These are phyloP conservation scores for Channa argus DNA, from an alignment of 2,113 vertebrate species.

Conservation along the genomic window DNA sequence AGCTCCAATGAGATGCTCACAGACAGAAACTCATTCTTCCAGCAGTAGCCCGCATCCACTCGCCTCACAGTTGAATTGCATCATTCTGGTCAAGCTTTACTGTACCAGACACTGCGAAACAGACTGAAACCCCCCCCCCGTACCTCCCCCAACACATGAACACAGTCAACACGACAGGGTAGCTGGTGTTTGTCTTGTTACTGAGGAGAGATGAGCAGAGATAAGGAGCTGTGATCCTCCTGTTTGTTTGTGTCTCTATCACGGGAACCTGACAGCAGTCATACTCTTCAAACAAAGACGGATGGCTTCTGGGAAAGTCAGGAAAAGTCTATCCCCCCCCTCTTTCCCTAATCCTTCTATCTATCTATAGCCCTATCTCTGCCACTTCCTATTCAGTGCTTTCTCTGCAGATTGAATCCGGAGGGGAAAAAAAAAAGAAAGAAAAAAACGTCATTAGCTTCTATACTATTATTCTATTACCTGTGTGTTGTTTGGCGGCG, in stretches of 20 bases:
- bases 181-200: conserved; percentile 69
- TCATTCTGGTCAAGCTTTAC: conserved; percentile 39
- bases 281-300: conserved; percentile 62
- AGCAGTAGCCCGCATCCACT: no score
- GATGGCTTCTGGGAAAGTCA: conserved; percentile 53
- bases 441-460: neutral
- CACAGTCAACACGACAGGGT: conserved; percentile 59
- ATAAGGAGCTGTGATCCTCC: conserved; percentile 65
- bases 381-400: neutral
- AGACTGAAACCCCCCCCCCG: conserved; percentile 7
- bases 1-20: no score
- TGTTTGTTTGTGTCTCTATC: conserved; percentile 71
- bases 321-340: conserved; percentile 26
- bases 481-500: neutral
- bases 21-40: neutral
- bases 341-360: conserved; percentile 14
- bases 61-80: conserved; percentile 19
- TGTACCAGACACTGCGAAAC: conserved; percentile 27
- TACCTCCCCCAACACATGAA: conserved; percentile 12
- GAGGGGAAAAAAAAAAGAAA: neutral
- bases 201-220: conserved; percentile 60
- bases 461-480: neutral
- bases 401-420: conserved; percentile 3
- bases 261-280: conserved; percentile 64
- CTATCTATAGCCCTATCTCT: conserved; percentile 11